Evolutionary conservation across 2,888 invertebrate genomes (phyloP), one percentile per base, ranked within the genome.

Genomic region (Dasypolia templi): DNA sequence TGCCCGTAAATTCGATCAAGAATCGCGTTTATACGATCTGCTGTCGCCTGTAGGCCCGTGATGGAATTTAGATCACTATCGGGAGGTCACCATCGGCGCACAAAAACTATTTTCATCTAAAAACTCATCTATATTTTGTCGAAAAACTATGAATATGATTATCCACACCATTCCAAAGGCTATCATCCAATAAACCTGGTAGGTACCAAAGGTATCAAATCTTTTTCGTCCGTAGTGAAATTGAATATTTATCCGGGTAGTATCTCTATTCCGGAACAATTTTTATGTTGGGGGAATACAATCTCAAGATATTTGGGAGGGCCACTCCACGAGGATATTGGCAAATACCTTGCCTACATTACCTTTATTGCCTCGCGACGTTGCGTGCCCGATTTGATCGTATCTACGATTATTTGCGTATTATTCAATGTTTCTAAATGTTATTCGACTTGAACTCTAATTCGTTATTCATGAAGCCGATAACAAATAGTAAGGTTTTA

Each of bases 161-260:
- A 95, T 95, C 95, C 94, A 94, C 92, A 92, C 94, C 93, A 94
- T 95, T 96, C 95, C 94, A 94, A 95, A 94, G 93, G 94, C 95
- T 92, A 95, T 95, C 94, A 95, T 95, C 95, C 95, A 95, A 96
- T 96, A 96, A 96, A 95, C 93, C 93, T 93, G 92, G 93, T 94
- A 93, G 92, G 93, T 95, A 95, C 93, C 93, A 93, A 93, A 95
- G 95, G 96, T 96, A 96, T 96, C 95, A 96, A 96, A 96, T 96
- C 96, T 96, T 94, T 94, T 94, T 95, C 95, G 95, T 95, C 95
- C 95, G 94, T 94, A 95, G 93, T 94, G 95, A 96, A 96, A 96
- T 96, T 96, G 96, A 96, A 96, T 96, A 96, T 96, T 96, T 96
- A 96, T 96, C 96, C 95, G 95, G 95, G 93, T 94, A 95, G 94